Evolutionary conservation across 2,113 vertebrate genomes (phyloP), one percentile per base, ranked within the genome.

Genomic region (Verasper variegatus): DNA sequence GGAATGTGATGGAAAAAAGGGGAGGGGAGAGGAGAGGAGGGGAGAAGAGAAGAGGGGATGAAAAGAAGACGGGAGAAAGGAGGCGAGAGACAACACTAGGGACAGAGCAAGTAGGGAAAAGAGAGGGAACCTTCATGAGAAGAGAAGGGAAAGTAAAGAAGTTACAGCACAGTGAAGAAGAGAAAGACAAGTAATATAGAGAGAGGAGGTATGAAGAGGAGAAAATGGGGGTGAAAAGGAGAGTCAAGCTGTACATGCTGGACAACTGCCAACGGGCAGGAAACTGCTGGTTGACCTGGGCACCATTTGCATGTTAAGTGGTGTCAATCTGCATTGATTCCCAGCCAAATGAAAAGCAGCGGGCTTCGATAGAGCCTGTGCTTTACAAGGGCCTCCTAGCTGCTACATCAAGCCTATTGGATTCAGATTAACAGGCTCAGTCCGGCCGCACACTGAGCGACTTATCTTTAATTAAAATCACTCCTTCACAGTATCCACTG

Each of bases 391-490:
- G 93, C 95, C 91, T 94, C 93, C 94, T 95, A 90, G 93, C 81
- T 92, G 93, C 94, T 95, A 96, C 95, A 95, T 93, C 95, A 95
- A 94, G 95, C 88, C 92, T 97, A 97, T 97, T 94, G 96, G 94
- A 97, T 97, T 98, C 95, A 96, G 97, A 96, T 97, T 96, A 96
- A 96, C 94, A 96, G 92, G 94, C 95, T 92, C 93, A 95, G 94
- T 95, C 93, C 92, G 94, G 95, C 94, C 91, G 88, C 94, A 93
- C 91, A 89, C 91, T 89, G 91, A 94, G 95, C 95, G 95, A 97
- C 96, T 97, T 98, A 98, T 98, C 97, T 98, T 97, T 99, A 98
- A 99, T 99, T 99, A 98, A 97, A 99, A 98, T 97, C 96, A 97
- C 96, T 95, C 95, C 78, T 78, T 40, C 77, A 59, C 69, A 65